A percentile compares a stretch with the other conserved stretches of the same genome.
phyloP scores from a whole-genome alignment of 2,888 invertebrate species.

The Shargacucullia verbasci region DNA sequence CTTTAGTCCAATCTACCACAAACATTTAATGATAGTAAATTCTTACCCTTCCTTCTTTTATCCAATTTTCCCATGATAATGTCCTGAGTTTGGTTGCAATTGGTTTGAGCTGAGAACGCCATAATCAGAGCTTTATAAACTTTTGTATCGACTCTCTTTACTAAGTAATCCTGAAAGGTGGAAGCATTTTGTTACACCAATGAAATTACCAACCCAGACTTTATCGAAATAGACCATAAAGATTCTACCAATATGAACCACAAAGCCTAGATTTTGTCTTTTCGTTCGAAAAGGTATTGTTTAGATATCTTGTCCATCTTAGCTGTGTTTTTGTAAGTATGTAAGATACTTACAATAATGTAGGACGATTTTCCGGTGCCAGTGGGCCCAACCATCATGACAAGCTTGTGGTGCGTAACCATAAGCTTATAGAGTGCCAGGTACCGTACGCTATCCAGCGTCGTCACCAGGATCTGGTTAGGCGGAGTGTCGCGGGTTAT shows the following conservation, averaged over 20 bases:
- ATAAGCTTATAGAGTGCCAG: slow-evolving; percentile 94
- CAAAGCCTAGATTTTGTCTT: too few relatives aligned
- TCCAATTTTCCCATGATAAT: slow-evolving; percentile 98
- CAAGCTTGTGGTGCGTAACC: slow-evolving; percentile 94
- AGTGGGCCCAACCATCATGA: slow-evolving; percentile 97
- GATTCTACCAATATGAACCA: too few relatives aligned
- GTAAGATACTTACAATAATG: slow-evolving; percentile 89
- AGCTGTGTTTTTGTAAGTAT: neutral
- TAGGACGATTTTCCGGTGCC: slow-evolving; percentile 98
- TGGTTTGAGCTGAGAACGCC: slow-evolving; percentile 98
- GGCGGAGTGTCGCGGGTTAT: slow-evolving; percentile 97
- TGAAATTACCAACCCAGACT: neutral
- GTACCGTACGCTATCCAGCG: slow-evolving; percentile 96
- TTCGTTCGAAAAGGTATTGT: too few relatives aligned
- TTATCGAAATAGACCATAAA: too few relatives aligned
- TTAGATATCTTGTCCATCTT: too few relatives aligned
- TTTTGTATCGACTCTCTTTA: slow-evolving; percentile 94
- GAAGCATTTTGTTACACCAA: neutral
- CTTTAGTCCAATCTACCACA: too few relatives aligned
- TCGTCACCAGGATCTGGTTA: slow-evolving; percentile 98
- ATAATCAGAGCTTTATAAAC: slow-evolving; percentile 95
- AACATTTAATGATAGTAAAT: neutral
- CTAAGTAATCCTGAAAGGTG: slow-evolving; percentile 91
- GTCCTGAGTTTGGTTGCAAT: slow-evolving; percentile 97
- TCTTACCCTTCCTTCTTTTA: slow-evolving; percentile 94